Evolutionary conservation across 2,888 invertebrate species (phyloP).

Genomic region (Caenorhabditis sp.): DNA sequence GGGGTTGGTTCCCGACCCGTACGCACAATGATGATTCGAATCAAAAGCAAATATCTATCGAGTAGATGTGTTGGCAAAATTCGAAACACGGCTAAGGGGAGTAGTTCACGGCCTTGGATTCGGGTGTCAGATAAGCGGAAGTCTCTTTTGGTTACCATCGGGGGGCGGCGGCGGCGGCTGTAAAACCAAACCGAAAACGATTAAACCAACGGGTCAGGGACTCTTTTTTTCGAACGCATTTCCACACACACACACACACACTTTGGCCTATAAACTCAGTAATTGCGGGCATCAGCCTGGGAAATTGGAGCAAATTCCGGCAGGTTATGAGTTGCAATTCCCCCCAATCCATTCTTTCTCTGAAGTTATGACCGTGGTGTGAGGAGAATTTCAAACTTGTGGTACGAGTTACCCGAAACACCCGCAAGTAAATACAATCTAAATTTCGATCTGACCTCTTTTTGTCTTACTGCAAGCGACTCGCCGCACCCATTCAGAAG

Average conservation of each 20-base stretch:
- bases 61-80: too few relatives aligned
- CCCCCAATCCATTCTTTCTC: too few relatives aligned
- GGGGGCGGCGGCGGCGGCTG: constrained; percentile 27
- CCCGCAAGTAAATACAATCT: constrained; percentile 16
- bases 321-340: constrained; percentile 11
- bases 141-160: constrained; percentile 24
- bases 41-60: too few relatives aligned
- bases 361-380: too few relatives aligned
- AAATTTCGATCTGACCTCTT: constrained; percentile 49
- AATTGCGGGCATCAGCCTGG: neutral
- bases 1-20: too few relatives aligned
- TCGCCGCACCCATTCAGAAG: constrained; percentile 16
- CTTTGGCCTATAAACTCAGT: neutral
- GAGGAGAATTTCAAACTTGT: too few relatives aligned
- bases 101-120: constrained; percentile 54
- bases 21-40: neutral
- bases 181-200: constrained; percentile 43
- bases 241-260: too few relatives aligned
- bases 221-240: constrained; percentile 1
- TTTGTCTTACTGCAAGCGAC: constrained; percentile 7
- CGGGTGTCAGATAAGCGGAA: constrained; percentile 53
- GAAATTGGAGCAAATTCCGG: too few relatives aligned
- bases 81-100: constrained; percentile 24
- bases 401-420: neutral
- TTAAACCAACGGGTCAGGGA: constrained; percentile 29